These are phyloP conservation scores for Dicranocentrus wangi DNA, from an alignment of 2,888 invertebrate species.

Conservation along the genomic window DNA sequence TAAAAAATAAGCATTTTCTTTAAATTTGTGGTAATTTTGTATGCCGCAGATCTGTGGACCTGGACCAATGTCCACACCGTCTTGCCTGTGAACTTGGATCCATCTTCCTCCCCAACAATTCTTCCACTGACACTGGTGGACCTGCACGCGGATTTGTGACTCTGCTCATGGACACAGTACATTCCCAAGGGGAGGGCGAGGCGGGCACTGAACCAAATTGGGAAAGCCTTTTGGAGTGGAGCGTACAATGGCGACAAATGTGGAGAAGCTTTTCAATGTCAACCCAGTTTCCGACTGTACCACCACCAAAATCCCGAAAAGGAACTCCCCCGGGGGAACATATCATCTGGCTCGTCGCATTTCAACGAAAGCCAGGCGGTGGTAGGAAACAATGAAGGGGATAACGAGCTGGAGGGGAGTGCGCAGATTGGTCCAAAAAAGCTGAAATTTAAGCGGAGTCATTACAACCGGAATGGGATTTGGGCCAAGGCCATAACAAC, in stretches of 20 bases:
- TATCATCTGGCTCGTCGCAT: too few species aligned
- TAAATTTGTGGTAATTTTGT: conserved; percentile 23
- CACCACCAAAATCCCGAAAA: too few species aligned
- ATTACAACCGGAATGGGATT: too few species aligned
- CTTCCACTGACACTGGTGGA: conserved; percentile 42
- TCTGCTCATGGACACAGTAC: conserved; percentile 67
- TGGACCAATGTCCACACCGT: conserved; percentile 70
- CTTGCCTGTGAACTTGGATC: conserved; percentile 68
- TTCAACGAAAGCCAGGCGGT: too few species aligned
- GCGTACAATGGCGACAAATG: conserved; percentile 33
- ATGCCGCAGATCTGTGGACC: conserved; percentile 67
- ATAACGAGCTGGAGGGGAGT: too few species aligned
- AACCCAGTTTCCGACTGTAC: conserved; percentile 36
- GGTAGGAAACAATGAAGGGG: too few species aligned
- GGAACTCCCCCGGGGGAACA: too few species aligned
- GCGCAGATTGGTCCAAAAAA: too few species aligned
- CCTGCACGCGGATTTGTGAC: conserved; percentile 65
- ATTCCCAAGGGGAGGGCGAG: conserved; percentile 67
- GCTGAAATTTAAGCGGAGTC: too few species aligned
- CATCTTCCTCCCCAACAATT: conserved; percentile 61
- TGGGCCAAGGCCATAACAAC: too few species aligned
- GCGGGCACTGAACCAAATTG: conserved; percentile 51
- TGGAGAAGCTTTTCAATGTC: conserved; percentile 64
- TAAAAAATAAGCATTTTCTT: conserved; percentile 65
- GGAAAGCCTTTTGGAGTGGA: conserved; percentile 70